Base-by-base conservation (phyloP, 2,888 invertebrate species). In the Desoria tigrina region DNA sequence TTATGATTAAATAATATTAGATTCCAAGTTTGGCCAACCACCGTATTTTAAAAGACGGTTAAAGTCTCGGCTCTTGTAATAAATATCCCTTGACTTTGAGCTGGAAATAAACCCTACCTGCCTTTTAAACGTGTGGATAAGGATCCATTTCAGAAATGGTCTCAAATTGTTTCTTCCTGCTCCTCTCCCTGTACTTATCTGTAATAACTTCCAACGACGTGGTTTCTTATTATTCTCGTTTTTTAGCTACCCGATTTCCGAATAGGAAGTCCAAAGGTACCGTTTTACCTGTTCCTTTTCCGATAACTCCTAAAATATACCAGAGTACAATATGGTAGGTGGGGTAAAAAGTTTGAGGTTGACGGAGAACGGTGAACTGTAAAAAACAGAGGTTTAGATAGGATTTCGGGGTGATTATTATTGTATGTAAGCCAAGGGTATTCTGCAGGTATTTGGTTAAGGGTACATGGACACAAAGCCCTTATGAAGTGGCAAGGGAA, bases 121-220 rank as follows among this genome's bases (percentile, higher is more conserved):
- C 45, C 6, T 45, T 45, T 45, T 21, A 45, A 45, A 45, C 6
- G 16, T 6, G n/a, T 45, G 32, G 23, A n/a, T n/a, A n/a, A 27
- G 55, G 55, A 55, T 55, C n/a, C 18, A 18, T 55, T 55, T 55
- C 55, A 57, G 54, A 57, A 42, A 42, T 39, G 37, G 21, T n/a
- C 56, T 23, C 39, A 37, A 57, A 57, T 57, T 37, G 42, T 57
- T 57, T 23, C 56, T 57, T 57, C 56, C 56, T 57, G 56, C 37
- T 23, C 39, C 4, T 37, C 9, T 57, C 56, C 56, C 56, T 57
- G 42, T 42, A 57, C 39, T 57, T 57, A 57, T 57, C 56, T 14
- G 56, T 57, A 57, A 57, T 57, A 57, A 57, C 56, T 57, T 42
- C 55, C 55, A 55, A 55, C 55, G 11, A 55, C 55, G 27, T 26